Conservation (phyloP, 2,888 invertebrate species). For the Ophioninae sp. region DNA sequence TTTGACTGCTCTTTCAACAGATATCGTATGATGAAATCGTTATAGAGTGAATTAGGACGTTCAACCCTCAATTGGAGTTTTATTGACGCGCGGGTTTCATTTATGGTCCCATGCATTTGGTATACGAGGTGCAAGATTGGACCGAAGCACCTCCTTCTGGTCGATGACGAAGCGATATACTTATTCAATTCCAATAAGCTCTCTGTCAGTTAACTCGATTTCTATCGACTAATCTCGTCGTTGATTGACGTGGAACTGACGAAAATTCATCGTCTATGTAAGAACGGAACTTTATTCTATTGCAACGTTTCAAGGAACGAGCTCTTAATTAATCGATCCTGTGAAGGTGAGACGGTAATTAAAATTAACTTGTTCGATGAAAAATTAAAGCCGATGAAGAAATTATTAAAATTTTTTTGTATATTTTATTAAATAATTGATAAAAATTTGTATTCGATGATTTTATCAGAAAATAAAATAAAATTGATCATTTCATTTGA, state of each 20-base stretch:
- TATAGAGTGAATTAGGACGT: neutral
- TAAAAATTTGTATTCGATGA: no score
- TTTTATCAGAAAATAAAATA: no score
- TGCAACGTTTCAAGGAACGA: neutral
- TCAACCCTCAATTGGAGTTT: neutral
- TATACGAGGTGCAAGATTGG: neutral
- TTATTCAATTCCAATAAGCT: slow-evolving; percentile 14
- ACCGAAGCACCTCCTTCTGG: neutral
- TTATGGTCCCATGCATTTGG: neutral
- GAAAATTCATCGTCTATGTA: neutral
- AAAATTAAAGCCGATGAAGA: no score
- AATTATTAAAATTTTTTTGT: no score
- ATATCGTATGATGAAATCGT: neutral
- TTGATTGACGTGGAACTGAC: slow-evolving; percentile 15
- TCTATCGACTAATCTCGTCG: neutral
- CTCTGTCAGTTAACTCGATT: neutral
- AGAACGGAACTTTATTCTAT: neutral
- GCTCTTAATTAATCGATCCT: no score
- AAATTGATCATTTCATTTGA: no score
- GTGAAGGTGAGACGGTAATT: no score
- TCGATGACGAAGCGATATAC: slow-evolving; percentile 25
- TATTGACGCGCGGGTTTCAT: slow-evolving; percentile 7
- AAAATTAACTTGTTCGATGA: no score
- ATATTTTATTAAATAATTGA: no score
- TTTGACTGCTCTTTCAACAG: neutral